Conservation (phyloP, 92 coral and sea anemone species). For the Umimayanthus chanpuru region DNA sequence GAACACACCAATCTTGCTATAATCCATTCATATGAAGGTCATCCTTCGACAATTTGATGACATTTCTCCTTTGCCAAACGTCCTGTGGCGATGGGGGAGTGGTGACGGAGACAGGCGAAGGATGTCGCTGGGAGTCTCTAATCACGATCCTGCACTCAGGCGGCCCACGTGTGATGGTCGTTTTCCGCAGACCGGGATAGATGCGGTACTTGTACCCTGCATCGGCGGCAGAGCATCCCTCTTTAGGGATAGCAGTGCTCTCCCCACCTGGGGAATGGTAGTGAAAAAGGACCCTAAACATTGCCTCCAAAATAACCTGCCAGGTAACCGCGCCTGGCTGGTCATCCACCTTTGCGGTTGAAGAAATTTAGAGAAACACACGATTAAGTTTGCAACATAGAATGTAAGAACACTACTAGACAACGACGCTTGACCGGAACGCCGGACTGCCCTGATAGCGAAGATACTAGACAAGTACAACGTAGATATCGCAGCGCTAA, state of each 20-base stretch:
- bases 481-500: background rate
- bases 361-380: background rate
- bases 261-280: constrained; percentile 6
- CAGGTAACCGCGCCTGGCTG: background rate
- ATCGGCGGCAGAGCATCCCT: background rate
- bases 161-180: constrained; percentile 2
- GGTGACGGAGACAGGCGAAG: constrained; percentile 1
- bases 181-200: background rate
- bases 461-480: constrained; percentile 2
- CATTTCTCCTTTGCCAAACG: background rate
- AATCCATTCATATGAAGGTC: background rate
- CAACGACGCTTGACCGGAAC: constrained; percentile 15
- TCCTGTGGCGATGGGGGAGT: background rate
- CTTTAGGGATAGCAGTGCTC: constrained; percentile 13
- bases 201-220: background rate
- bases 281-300: constrained; percentile 21
- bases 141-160: constrained; percentile 18
- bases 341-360: background rate
- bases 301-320: background rate
- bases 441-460: constrained; percentile 33
- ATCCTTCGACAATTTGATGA: background rate
- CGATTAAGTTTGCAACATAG: background rate
- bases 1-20: background rate
- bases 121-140: constrained; percentile 3
- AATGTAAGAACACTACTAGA: constrained; percentile 30